These are phyloP conservation scores for Blastobasis adustella DNA, from an alignment of 2,888 invertebrate genomes.

Conservation along the genomic window DNA sequence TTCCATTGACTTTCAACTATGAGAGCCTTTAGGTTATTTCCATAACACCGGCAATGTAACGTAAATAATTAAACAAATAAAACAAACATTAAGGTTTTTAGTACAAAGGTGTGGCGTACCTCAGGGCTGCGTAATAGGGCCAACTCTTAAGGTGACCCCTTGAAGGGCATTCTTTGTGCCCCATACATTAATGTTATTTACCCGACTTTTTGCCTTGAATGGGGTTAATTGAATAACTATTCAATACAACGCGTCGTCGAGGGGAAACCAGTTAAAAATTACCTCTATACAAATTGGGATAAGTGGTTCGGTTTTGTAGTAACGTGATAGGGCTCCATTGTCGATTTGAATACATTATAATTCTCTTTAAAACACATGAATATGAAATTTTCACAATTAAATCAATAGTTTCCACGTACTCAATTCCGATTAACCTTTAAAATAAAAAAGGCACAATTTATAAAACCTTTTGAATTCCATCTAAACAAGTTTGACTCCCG, in stretches of 20 bases:
- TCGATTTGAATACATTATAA: too few species aligned
- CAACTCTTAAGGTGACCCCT: conserved; percentile 48
- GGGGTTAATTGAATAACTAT: conserved; percentile 45
- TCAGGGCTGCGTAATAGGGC: conserved; percentile 36
- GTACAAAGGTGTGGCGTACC: conserved; percentile 24
- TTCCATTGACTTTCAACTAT: conserved; percentile 17
- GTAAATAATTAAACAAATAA: conserved; percentile 3
- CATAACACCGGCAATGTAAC: conserved; percentile 22
- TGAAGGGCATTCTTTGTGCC: conserved; percentile 48
- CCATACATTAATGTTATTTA: conserved; percentile 37
- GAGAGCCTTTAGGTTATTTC: not conserved
- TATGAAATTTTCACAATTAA: too few species aligned
- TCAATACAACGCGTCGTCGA: conserved; percentile 27
- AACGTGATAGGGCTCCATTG: too few species aligned
- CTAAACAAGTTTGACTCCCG: too few species aligned
- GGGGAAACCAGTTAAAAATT: conserved; percentile 1
- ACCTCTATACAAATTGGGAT: too few species aligned
- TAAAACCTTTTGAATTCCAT: too few species aligned
- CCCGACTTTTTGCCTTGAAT: conserved; percentile 32
- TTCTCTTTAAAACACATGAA: too few species aligned
- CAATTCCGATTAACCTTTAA: too few species aligned
- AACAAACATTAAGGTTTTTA: not conserved
- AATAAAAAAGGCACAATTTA: too few species aligned
- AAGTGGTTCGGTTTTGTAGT: too few species aligned
- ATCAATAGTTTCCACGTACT: too few species aligned